Base-by-base conservation (phyloP, 2,888 invertebrate genomes). In the Germaria angustata region DNA sequence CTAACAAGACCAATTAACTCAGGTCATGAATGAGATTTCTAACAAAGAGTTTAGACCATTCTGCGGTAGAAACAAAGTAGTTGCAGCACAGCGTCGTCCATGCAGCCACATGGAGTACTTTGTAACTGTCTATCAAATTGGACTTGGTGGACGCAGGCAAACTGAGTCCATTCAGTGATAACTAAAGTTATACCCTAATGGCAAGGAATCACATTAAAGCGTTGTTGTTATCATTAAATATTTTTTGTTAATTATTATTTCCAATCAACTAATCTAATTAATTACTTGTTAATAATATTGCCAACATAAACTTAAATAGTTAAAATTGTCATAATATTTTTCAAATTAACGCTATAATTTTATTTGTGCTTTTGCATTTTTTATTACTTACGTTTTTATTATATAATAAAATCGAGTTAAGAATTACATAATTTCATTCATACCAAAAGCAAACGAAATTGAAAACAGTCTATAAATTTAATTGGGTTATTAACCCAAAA, bases 401-500 rank as follows among this genome's bases (percentile, higher is more conserved):
- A 61, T 68, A 55, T 39, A 81, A 80, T 36, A 55, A 55, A 41
- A 34, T 32, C 15, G 9, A 11, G 24, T 57, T 20, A 32, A 28
- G 46, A 68, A 69, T 81, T 81, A 57, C 78, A 81, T 81, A 78
- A 81, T 81, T 63, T 51, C n/a, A 9, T 46, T 86, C 75, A 7
- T 34, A 53, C n/a, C 22, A 69, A 68, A 75, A n/a, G 46, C 20
- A 28, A 44, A 49, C 7, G 28, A 41, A 69, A 69, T 51, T 46
- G 3, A 20, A 76, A 69, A 59, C 22, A 28, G 61, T 36, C 63
- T 57, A 65, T 11, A 32, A 77, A 76, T 66, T 79, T 76, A 82
- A 82, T 79, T 82, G 79, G 75, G 82, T 82, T 79, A 79, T 82
- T 82, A 82, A 82, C 59, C 79, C 53, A 82, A 71, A 82, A 82